A percentile compares a stretch with the other conserved stretches of the same genome.
Evolutionary conservation across 2,888 invertebrate genomes (phyloP).

Genomic region (Brassicogethes aeneus): DNA sequence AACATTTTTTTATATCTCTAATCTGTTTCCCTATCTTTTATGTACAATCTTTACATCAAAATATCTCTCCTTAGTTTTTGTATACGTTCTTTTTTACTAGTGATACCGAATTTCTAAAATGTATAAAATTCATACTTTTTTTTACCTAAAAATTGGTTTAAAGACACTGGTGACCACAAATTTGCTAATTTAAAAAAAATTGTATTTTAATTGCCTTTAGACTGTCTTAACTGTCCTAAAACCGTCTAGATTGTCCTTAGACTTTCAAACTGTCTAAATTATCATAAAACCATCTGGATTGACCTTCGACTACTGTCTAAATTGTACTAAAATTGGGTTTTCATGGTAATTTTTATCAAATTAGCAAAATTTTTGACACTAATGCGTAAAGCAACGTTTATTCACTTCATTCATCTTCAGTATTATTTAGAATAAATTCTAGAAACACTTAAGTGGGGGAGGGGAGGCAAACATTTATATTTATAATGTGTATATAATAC

Average conservation of each 20-base stretch:
- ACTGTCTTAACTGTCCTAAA: too few species aligned
- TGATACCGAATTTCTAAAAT: conserved; percentile 11
- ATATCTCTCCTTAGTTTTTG: conserved; percentile 23
- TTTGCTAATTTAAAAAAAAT: too few species aligned
- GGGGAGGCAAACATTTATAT: conserved; percentile 29
- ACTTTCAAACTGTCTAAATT: too few species aligned
- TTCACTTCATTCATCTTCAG: too few species aligned
- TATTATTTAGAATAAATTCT: conserved; percentile 27
- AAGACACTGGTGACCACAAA: conserved; percentile 26
- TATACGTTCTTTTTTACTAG: conserved; percentile 15
- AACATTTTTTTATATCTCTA: conserved; percentile 29
- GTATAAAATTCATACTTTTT: conserved; percentile 21
- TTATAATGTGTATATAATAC: conserved; percentile 19
- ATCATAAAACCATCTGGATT: too few species aligned
- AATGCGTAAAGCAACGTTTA: too few species aligned
- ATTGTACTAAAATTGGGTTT: too few species aligned
- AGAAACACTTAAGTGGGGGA: conserved; percentile 20
- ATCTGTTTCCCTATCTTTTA: conserved; percentile 27
- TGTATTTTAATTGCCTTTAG: too few species aligned
- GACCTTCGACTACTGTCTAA: too few species aligned
- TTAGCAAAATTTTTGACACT: too few species aligned
- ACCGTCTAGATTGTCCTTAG: too few species aligned
- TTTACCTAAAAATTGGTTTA: conserved; percentile 15
- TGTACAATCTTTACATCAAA: conserved; percentile 22
- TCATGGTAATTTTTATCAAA: too few species aligned